Percentiles rank a stretch among this genome's conserved stretches.
Evolutionary conservation across 2,888 invertebrate species (phyloP).

Genomic region (Thymelicus sylvestris): DNA sequence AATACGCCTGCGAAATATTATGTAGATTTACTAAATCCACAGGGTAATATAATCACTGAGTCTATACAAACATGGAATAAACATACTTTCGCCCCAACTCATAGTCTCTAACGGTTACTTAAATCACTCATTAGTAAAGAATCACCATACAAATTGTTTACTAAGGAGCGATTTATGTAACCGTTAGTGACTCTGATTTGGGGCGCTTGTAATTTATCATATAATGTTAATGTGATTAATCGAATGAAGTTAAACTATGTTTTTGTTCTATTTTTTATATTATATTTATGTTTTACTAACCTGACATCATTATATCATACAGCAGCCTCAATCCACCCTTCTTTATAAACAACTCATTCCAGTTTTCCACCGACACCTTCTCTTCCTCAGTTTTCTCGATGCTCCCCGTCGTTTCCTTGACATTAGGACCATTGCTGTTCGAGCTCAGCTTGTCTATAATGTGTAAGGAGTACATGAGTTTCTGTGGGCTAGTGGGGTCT

Average conservation of each 20-base stretch:
- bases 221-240: too few species aligned
- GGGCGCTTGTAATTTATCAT: too few species aligned
- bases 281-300: constrained; percentile 58
- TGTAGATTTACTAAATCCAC: background rate
- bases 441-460: constrained; percentile 87
- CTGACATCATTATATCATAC: constrained; percentile 96
- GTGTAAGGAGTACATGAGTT: constrained; percentile 97
- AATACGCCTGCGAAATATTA: constrained; percentile 82
- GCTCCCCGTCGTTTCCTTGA: constrained; percentile 59
- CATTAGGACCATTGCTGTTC: constrained; percentile 59
- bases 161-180: too few species aligned
- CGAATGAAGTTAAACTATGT: too few species aligned
- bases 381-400: constrained; percentile 69
- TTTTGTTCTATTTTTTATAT: too few species aligned
- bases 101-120: too few species aligned
- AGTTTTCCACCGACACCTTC: constrained; percentile 73
- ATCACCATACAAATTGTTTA: too few species aligned
- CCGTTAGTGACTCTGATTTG: too few species aligned
- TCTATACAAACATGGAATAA: background rate
- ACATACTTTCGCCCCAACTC: too few species aligned
- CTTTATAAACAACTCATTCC: constrained; percentile 93
- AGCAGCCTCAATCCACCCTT: constrained; percentile 94
- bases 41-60: background rate
- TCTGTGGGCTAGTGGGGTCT: constrained; percentile 95
- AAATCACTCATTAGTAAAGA: too few species aligned